Evolutionary conservation across 53 echinoderm and acorn worm species (phyloP), one percentile per base, ranked within the genome.

Genomic region (Astropecten irregularis): DNA sequence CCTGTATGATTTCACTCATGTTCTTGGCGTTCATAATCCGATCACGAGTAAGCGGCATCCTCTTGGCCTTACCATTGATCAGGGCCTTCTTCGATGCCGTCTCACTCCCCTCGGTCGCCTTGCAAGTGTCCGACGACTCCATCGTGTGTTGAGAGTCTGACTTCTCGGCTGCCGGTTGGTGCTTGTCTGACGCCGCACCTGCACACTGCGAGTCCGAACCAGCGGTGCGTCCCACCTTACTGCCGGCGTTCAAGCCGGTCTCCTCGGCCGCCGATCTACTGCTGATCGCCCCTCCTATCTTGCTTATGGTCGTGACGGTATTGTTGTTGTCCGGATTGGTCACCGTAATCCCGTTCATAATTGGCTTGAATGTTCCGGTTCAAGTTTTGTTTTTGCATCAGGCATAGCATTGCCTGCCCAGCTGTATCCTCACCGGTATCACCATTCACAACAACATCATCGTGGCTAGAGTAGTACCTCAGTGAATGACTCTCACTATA

Each of bases 1-100:
- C 92, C 69, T 59, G 60, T 31, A 99, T 81, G 19, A 99, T 87
- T 50, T 90, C 99, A 16, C 64, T 66, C 42, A 84, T 44, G 55
- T 19, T 79, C 65, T 90, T 77, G 25, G 90, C 85, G 66, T 47
- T 42, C 55, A 85, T 58, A 23, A 79, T 64, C 74, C 74, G 44
- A 22, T 35, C 26, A 11, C 60, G 47, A 15, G 74, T n/a, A n/a
- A n/a, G n/a, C 6, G 42, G 11, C 16, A 15, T 29, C 40, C 69
- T 52, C 55, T 79, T 79, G 4, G 44, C 18, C 47, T 47, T 42
- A 20, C 79, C 79, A 25, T 79, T 79, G 47, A 60, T 79, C 2
- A 79, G 61, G 15, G 79, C 56, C 34, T 79, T 79, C 61, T 79
- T 79, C 13, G 62, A 16, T 29, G 49, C 61, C 20, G 61, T 47